Evolutionary conservation across 2,888 invertebrate genomes (phyloP).

Genomic region (Heliconius aoede): DNA sequence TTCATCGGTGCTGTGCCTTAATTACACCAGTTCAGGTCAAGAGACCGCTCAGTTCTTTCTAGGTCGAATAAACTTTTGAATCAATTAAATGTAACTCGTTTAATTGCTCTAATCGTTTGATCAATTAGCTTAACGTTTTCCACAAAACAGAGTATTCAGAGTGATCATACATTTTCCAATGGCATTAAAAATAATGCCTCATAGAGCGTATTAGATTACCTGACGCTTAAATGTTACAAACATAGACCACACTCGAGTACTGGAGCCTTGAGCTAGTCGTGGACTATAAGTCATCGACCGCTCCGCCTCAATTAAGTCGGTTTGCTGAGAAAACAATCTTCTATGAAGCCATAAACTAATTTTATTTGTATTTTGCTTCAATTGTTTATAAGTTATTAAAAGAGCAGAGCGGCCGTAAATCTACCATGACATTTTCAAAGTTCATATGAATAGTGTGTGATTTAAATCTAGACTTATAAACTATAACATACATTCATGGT

Average conservation of each 20-base stretch:
- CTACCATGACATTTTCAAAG: constrained; percentile 2
- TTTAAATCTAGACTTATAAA: constrained; percentile 8
- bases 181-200: neutral
- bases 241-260: constrained; percentile 70
- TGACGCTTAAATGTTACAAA: neutral
- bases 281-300: constrained; percentile 68
- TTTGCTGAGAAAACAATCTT: constrained; percentile 66
- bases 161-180: neutral
- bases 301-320: constrained; percentile 65
- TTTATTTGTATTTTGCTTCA: constrained; percentile 66
- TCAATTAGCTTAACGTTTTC: constrained; percentile 3
- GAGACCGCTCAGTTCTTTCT: constrained; percentile 45
- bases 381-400: constrained; percentile 35
- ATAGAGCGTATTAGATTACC: neutral
- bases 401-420: constrained; percentile 48
- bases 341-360: constrained; percentile 67
- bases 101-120: neutral
- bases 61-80: constrained; percentile 44
- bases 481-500: neutral
- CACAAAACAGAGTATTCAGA: neutral
- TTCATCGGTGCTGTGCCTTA: constrained; percentile 44
- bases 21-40: constrained; percentile 46
- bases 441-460: neutral
- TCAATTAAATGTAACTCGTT: constrained; percentile 32
- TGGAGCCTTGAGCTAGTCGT: constrained; percentile 74